Evolutionary conservation across 1,140 invertebrate genomes (phyloP).

Genomic region (Uloborus diversus): DNA sequence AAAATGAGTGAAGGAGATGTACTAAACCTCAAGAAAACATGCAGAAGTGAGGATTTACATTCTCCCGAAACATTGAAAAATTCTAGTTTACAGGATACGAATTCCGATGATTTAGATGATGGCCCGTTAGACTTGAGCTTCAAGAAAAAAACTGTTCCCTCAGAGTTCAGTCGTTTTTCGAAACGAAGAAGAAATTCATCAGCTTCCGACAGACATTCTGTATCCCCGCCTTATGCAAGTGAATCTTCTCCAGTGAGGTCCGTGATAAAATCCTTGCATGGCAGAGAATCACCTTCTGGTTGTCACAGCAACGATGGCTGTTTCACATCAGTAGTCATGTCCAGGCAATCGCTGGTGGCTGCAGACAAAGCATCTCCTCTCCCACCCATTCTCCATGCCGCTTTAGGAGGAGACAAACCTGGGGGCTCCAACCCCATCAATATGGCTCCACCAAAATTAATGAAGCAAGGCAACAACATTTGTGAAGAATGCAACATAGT

Average conservation of each 20-base stretch:
- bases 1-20: slow-evolving; percentile 48
- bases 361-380: not conserved
- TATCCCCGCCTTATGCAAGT: slow-evolving; percentile 7
- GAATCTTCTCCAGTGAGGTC: slow-evolving; percentile 2
- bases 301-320: not conserved
- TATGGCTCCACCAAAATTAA: slow-evolving; percentile 59
- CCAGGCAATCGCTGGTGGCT: not conserved
- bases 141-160: not conserved
- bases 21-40: slow-evolving; percentile 27
- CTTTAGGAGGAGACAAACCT: not conserved
- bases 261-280: not conserved
- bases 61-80: not conserved
- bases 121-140: slow-evolving; percentile 32
- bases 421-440: not conserved
- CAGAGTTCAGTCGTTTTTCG: not conserved
- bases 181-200: slow-evolving; percentile 13
- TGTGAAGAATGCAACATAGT: slow-evolving; percentile 97
- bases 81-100: not conserved
- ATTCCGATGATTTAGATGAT: not conserved
- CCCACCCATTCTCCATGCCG: not conserved
- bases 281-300: not conserved
- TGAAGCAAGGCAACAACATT: slow-evolving; percentile 79
- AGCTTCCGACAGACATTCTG: not conserved
- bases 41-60: not conserved
- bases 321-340: not conserved